Percentiles rank a stretch among this genome's conserved stretches.
These are phyloP conservation scores for Lasioglossum villosulum DNA, from an alignment of 2,888 invertebrate species.

Conservation along the genomic window DNA sequence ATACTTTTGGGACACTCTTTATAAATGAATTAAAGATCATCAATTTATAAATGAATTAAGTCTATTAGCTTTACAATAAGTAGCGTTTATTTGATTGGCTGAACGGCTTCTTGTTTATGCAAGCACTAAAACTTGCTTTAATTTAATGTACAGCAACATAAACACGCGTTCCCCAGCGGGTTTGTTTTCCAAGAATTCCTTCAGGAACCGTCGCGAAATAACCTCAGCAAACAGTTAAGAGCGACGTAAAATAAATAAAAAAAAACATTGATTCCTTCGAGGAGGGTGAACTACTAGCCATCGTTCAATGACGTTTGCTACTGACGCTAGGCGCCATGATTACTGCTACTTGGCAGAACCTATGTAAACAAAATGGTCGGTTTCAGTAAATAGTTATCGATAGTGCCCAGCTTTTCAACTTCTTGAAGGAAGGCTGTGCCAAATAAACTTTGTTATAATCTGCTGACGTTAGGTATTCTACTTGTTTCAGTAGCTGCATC, in stretches of 20 bases:
- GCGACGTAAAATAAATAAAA: too few relatives aligned
- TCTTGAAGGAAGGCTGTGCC: slow-evolving; percentile 37
- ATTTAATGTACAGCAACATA: too few relatives aligned
- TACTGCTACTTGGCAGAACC: slow-evolving; percentile 51
- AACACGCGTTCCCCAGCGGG: slow-evolving; percentile 10
- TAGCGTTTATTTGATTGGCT: not conserved
- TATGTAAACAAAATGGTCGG: slow-evolving; percentile 56
- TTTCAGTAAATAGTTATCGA: slow-evolving; percentile 54
- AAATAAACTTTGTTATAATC: slow-evolving; percentile 38
- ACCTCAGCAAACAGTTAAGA: too few relatives aligned
- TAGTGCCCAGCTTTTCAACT: slow-evolving; percentile 43
- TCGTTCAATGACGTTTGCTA: slow-evolving; percentile 56
- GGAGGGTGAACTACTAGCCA: slow-evolving; percentile 33
- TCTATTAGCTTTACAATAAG: not conserved
- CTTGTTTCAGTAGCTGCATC: not conserved
- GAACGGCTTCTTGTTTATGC: not conserved
- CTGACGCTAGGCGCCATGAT: slow-evolving; percentile 56
- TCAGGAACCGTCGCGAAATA: too few relatives aligned
- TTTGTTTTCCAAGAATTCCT: slow-evolving; percentile 35
- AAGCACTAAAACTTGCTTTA: not conserved
- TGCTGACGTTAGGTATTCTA: not conserved
- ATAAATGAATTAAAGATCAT: too few relatives aligned
- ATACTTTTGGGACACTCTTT: too few relatives aligned
- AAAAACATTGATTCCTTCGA: slow-evolving; percentile 24
- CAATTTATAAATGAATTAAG: too few relatives aligned